These are phyloP conservation scores for Columba janthina DNA, from an alignment of 2,113 vertebrate species.

Conservation along the genomic window DNA sequence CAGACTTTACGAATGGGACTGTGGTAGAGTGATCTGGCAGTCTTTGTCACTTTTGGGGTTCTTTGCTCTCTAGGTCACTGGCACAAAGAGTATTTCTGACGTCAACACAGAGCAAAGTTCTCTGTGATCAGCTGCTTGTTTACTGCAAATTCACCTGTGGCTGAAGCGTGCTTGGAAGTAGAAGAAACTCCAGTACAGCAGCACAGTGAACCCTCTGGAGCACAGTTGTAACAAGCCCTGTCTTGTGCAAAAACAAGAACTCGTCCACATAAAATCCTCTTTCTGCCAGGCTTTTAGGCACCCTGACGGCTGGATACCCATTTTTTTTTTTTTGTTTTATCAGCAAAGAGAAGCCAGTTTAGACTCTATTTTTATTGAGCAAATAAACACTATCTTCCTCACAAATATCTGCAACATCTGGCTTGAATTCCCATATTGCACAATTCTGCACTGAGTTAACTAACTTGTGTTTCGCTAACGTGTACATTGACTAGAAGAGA, in stretches of 20 bases:
- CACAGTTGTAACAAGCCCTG: background rate
- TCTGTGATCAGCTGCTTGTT: conserved; percentile 21
- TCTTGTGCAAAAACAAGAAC: background rate
- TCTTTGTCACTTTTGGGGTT: conserved; percentile 1
- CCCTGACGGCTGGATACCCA: background rate
- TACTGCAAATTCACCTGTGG: conserved; percentile 9
- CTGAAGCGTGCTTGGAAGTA: background rate
- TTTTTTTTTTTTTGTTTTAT: background rate
- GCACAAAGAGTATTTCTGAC: conserved; percentile 12
- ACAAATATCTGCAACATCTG: background rate
- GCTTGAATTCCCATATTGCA: background rate
- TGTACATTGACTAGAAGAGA: background rate
- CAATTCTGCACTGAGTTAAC: background rate
- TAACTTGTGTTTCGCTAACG: background rate
- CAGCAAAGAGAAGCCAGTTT: background rate
- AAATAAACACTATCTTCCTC: background rate
- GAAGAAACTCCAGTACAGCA: background rate
- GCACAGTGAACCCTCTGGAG: background rate
- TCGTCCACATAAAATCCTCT: background rate
- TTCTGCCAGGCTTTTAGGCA: background rate
- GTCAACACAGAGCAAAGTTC: conserved; percentile 55
- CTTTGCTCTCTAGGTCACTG: conserved; percentile 14
- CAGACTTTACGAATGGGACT: background rate
- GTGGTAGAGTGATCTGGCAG: background rate
- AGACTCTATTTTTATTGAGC: background rate